A percentile compares a stretch with the other conserved stretches of the same genome.
phyloP scores from a whole-genome alignment of 30 jellyfish, hydroid and myxozoan genomes.

The Hydractinia symbiolongicarpus region DNA sequence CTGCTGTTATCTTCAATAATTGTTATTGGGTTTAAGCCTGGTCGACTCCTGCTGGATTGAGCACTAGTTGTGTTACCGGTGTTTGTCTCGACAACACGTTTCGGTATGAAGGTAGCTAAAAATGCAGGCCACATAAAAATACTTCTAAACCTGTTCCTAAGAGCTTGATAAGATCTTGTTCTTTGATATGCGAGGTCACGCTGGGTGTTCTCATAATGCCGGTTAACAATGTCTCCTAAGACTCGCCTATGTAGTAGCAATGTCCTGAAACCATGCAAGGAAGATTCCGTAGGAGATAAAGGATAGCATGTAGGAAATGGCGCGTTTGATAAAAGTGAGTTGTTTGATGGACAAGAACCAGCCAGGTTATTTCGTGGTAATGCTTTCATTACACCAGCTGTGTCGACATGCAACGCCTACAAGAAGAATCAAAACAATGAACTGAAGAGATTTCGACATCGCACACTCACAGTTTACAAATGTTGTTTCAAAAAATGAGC shows the following conservation, averaged over 20 bases:
- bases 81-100: not conserved
- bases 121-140: conserved; percentile 79
- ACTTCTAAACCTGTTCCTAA: conserved; percentile 49
- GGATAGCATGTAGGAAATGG: conserved; percentile 44
- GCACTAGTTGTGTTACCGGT: too few species aligned
- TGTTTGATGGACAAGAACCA: not conserved
- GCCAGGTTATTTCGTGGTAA: conserved; percentile 19
- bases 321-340: not conserved
- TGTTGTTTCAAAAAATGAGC: too few species aligned
- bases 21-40: too few species aligned
- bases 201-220: not conserved
- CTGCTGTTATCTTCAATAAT: too few species aligned
- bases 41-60: too few species aligned
- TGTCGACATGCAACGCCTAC: conserved; percentile 32
- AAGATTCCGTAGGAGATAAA: conserved; percentile 53
- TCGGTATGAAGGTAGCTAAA: conserved; percentile 57
- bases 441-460: too few species aligned
- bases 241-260: conserved; percentile 49
- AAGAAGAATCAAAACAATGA: not conserved
- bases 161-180: conserved; percentile 37
- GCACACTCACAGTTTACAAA: too few species aligned
- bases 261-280: conserved; percentile 46
- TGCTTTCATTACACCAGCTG: conserved; percentile 29
- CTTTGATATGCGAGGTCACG: conserved; percentile 14
- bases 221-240: conserved; percentile 23